Base-by-base conservation (phyloP, 2,113 vertebrate genomes). In the Martes martes region DNA sequence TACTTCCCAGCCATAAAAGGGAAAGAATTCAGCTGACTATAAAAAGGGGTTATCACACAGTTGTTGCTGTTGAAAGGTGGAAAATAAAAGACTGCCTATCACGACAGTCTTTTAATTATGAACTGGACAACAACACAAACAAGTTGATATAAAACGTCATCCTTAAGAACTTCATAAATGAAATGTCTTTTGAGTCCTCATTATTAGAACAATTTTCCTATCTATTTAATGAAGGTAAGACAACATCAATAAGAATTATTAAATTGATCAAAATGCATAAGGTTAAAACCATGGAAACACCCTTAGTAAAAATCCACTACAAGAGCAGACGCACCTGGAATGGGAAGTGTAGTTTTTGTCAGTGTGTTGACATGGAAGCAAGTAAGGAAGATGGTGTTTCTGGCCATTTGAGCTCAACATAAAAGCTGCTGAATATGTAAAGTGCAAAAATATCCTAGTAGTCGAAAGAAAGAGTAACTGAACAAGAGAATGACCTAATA, bases 401-500 rank as follows among this genome's bases (percentile, higher is more conserved):
- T 88, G 52, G 19, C 18, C 81, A 9, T 95, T 97, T 94, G 89
- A 97, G 73, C 92, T 96, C 98, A 96, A 93, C 80, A 95, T 50
- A 95, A 84, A 96, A 96, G 45, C 55, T 96, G 74, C 74, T 97
- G 96, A 98, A 97, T 96, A 88, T 94, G 69, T 96, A 97, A 97
- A 97, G 88, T 92, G 63, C 69, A 98, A 94, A 98, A 98, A 94
- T 91, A 98, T 96, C 57, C 96, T 94, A 91, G 88, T 91, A 95
- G 42, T 84, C 90, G 63, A 97, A 98, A 97, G 84, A 91, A 96
- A 98, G 88, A 98, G 95, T 4, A 97, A 98, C 80, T 95, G 63
- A 97, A 91, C 69, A 98, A 98, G 94, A 97, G 95, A 98, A 81
- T 87, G 83, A 95, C 92, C 85, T 96, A 91, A 97, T 97, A 95